These are phyloP conservation scores for Amniataba percoides DNA, from an alignment of 2,797 vertebrate species.

Conservation along the genomic window DNA sequence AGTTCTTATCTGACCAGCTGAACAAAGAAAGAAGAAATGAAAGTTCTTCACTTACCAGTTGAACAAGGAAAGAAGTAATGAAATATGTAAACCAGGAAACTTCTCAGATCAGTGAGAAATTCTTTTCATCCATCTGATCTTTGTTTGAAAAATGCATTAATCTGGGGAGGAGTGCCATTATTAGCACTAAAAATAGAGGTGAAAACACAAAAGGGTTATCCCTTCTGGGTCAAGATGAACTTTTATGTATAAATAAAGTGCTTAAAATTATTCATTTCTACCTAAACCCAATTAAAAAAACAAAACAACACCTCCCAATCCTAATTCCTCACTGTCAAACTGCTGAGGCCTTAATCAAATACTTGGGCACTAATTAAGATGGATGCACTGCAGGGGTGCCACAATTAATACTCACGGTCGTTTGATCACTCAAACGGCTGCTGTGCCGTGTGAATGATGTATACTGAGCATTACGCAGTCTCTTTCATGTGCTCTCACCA, in stretches of 20 bases:
- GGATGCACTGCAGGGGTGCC: conserved; percentile 15
- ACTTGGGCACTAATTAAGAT: conserved; percentile 39
- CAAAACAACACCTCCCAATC: not conserved
- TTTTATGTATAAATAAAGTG: not conserved
- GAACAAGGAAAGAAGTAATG: too few species aligned
- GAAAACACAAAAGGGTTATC: not conserved
- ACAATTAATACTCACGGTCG: conserved; percentile 1
- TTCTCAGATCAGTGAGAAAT: not conserved
- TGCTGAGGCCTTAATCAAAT: conserved; percentile 9
- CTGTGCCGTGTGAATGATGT: not conserved
- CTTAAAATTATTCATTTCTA: not conserved
- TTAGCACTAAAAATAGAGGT: not conserved
- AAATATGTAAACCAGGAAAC: not conserved
- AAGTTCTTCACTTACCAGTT: too few species aligned
- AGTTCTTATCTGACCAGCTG: too few species aligned
- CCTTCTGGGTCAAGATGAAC: not conserved
- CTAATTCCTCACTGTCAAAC: not conserved
- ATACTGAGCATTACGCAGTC: not conserved
- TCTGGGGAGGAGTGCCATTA: not conserved
- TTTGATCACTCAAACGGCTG: conserved; percentile 4
- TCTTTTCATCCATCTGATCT: too few species aligned
- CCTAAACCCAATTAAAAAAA: not conserved
- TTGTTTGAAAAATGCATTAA: not conserved
- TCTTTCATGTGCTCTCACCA: conserved; percentile 83
- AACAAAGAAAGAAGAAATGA: too few species aligned